Evolutionary conservation across 30 jellyfish, hydroid and myxozoan genomes (phyloP).

Genomic region (Rhopilema esculentum): DNA sequence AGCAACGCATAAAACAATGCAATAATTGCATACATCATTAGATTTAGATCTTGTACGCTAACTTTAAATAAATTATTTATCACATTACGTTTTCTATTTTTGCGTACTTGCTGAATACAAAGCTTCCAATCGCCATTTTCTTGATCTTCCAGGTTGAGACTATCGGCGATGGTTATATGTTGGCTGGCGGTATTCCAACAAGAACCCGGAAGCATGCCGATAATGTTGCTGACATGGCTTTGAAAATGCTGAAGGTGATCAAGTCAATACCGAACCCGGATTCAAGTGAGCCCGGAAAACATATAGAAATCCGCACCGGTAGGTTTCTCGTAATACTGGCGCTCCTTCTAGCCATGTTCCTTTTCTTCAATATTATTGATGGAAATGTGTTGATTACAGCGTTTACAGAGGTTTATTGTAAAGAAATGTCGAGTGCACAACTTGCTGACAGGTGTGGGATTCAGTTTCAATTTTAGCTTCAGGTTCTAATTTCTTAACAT

Average conservation of each 20-base stretch:
- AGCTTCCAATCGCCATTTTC: neutral
- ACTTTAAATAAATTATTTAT: no score
- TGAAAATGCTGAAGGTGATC: constrained; percentile 64
- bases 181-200: constrained; percentile 70
- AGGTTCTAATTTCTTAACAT: no score
- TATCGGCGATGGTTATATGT: constrained; percentile 77
- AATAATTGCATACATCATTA: no score
- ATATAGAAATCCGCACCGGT: constrained; percentile 72
- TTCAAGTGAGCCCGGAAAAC: constrained; percentile 22
- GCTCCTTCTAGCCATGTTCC: neutral
- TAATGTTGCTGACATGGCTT: constrained; percentile 79
- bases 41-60: no score
- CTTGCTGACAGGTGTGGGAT: no score
- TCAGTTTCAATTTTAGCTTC: no score
- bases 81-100: no score
- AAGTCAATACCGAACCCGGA: constrained; percentile 62
- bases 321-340: neutral
- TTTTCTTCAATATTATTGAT: neutral
- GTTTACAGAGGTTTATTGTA: no score
- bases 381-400: no score
- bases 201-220: constrained; percentile 66
- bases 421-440: no score
- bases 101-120: no score
- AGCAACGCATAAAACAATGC: no score
- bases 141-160: constrained; percentile 58